Conservation (phyloP, 2,797 vertebrate genomes). For the Ptychadena robeensis region DNA sequence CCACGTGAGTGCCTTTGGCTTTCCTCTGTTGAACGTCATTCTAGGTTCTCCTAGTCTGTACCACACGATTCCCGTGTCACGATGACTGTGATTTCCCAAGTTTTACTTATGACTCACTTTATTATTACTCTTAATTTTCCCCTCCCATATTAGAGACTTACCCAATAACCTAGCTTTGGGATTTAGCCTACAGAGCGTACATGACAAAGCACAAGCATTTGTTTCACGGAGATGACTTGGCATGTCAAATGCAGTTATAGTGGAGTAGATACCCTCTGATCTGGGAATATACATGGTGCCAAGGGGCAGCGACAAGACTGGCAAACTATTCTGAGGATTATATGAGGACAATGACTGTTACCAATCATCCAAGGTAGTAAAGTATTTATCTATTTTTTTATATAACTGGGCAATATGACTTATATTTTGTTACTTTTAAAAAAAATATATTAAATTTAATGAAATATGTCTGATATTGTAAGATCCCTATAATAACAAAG, state of each 20-base stretch:
- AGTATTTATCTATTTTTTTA: neutral
- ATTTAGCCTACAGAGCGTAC: constrained; percentile 3
- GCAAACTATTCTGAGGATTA: neutral
- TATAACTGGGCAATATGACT: neutral
- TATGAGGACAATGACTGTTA: neutral
- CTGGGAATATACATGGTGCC: neutral
- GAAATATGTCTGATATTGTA: neutral
- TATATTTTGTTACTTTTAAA: neutral
- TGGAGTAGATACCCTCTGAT: neutral
- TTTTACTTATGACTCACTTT: constrained; percentile 29
- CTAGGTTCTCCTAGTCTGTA: neutral
- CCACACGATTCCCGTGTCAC: neutral
- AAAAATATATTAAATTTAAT: neutral
- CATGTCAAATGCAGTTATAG: neutral
- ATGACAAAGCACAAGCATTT: constrained; percentile 36
- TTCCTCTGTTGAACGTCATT: neutral
- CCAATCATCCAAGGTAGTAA: neutral
- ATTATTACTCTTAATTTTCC: constrained; percentile 24
- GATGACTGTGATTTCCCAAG: constrained; percentile 2
- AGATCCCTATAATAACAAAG: too few species aligned
- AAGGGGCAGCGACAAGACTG: neutral
- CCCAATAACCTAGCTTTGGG: constrained; percentile 3
- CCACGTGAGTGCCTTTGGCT: neutral
- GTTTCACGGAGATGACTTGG: constrained; percentile 8
- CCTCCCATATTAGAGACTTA: constrained; percentile 20